phyloP scores from a whole-genome alignment of 37 sponge, comb jelly and placozoan genomes.

The Cliona cf. orientalis region DNA sequence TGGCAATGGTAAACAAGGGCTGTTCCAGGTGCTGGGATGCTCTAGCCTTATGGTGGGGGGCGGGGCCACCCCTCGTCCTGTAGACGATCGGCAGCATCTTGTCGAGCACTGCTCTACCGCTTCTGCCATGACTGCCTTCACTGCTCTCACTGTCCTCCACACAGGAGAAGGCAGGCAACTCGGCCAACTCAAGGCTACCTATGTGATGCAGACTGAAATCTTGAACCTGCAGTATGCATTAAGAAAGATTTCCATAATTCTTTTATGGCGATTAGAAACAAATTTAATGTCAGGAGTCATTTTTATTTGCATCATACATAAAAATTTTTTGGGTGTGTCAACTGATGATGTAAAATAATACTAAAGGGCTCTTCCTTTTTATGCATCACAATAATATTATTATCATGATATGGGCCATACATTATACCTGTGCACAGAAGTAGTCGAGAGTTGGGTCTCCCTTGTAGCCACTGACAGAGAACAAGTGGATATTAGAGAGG shows the following conservation, averaged over 20 bases:
- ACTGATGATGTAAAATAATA: too few relatives aligned
- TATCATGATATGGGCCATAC: too few relatives aligned
- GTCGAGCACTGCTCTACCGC: background rate
- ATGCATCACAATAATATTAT: too few relatives aligned
- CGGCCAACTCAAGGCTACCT: conserved; percentile 25
- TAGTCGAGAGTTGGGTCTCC: conserved; percentile 54
- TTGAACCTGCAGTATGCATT: conserved; percentile 22
- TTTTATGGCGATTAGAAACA: too few relatives aligned
- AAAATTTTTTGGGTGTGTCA: too few relatives aligned
- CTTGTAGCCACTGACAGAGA: conserved; percentile 45
- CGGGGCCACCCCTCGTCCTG: background rate
- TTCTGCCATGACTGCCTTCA: background rate
- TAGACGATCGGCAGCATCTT: conserved; percentile 16
- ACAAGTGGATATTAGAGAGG: conserved; percentile 19
- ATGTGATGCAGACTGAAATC: conserved; percentile 46
- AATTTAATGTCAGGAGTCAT: too few relatives aligned
- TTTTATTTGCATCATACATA: too few relatives aligned
- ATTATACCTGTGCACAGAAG: conserved; percentile 51
- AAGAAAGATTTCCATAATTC: too few relatives aligned
- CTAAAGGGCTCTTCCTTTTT: too few relatives aligned
- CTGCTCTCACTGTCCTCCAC: conserved; percentile 1
- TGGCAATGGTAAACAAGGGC: conserved; percentile 73
- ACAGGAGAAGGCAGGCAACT: conserved; percentile 1
- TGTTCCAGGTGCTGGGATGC: background rate
- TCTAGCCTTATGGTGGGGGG: background rate